phyloP scores from a whole-genome alignment of 1,140 invertebrate genomes.

The Paralvinella palmiformis region DNA sequence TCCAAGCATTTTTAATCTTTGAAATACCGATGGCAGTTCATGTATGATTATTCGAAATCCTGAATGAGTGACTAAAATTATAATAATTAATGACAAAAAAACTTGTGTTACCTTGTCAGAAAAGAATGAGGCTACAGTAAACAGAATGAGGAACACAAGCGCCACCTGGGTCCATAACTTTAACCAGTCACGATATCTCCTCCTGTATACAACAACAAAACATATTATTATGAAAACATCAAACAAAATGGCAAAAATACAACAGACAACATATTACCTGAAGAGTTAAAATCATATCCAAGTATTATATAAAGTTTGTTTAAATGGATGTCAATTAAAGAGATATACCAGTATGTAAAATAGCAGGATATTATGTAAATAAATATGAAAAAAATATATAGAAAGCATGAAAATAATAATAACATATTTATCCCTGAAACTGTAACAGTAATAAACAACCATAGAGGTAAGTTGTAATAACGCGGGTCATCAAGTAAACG shows the following conservation, averaged over 20 bases:
- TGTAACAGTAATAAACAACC: not conserved
- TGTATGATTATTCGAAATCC: not conserved
- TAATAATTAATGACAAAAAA: not conserved
- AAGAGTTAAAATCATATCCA: not conserved
- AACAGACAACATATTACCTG: not conserved
- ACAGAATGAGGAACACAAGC: constrained; percentile 31
- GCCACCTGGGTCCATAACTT: constrained; percentile 35
- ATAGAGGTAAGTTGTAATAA: not conserved
- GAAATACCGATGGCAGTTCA: not conserved
- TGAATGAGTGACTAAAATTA: not conserved
- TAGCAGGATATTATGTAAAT: not conserved
- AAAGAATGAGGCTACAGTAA: constrained; percentile 36
- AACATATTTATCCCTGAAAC: not conserved
- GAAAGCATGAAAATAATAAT: not conserved
- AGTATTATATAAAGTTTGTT: too few relatives aligned
- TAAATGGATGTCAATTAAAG: too few relatives aligned
- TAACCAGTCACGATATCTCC: constrained; percentile 33
- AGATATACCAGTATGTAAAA: not conserved
- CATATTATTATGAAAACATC: not conserved
- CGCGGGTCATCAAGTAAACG: not conserved
- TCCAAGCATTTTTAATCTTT: not conserved
- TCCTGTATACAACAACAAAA: constrained; percentile 22
- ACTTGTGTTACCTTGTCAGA: constrained; percentile 30
- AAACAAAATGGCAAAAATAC: too few relatives aligned
- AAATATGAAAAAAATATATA: not conserved